Conservation (phyloP, 2,113 vertebrate species). For the Maccullochella peelii region DNA sequence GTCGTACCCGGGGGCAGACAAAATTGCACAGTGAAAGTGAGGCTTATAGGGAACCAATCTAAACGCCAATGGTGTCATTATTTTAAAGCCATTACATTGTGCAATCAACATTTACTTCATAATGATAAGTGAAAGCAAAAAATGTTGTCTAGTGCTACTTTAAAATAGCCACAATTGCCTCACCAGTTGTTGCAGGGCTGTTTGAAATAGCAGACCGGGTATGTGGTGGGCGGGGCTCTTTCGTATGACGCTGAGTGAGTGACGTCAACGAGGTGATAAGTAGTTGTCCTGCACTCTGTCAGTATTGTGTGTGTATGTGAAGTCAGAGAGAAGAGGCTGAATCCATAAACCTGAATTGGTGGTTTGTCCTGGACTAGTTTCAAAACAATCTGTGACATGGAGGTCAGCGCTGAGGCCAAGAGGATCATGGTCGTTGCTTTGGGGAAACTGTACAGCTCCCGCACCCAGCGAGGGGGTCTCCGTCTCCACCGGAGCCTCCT, state of each 20-base stretch:
- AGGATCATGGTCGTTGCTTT: conserved; percentile 78
- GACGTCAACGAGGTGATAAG: conserved; percentile 74
- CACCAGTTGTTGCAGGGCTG: conserved; percentile 31
- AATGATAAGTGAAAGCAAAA: too few species aligned
- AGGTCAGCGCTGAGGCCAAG: conserved; percentile 77
- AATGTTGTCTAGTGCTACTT: too few species aligned
- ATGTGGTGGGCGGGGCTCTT: conserved; percentile 38
- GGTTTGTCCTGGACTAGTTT: conserved; percentile 33
- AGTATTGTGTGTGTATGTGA: conserved; percentile 42
- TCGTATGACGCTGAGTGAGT: neutral
- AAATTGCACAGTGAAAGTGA: too few species aligned
- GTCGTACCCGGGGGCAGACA: too few species aligned
- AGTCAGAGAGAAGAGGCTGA: conserved; percentile 15
- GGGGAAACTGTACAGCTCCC: conserved; percentile 78
- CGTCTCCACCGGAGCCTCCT: conserved; percentile 77
- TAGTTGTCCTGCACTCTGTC: conserved; percentile 5
- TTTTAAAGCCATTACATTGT: too few species aligned
- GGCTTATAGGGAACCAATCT: too few species aligned
- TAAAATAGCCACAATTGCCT: conserved; percentile 28
- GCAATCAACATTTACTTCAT: too few species aligned
- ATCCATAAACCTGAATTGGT: neutral
- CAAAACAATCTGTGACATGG: conserved; percentile 63
- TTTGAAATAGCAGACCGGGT: neutral
- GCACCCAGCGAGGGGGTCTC: conserved; percentile 72
- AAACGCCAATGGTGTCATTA: too few species aligned